Percentiles rank a stretch among this genome's conserved stretches.
Conservation (phyloP, 2,888 invertebrate species). For the Alloplasta piceator region DNA sequence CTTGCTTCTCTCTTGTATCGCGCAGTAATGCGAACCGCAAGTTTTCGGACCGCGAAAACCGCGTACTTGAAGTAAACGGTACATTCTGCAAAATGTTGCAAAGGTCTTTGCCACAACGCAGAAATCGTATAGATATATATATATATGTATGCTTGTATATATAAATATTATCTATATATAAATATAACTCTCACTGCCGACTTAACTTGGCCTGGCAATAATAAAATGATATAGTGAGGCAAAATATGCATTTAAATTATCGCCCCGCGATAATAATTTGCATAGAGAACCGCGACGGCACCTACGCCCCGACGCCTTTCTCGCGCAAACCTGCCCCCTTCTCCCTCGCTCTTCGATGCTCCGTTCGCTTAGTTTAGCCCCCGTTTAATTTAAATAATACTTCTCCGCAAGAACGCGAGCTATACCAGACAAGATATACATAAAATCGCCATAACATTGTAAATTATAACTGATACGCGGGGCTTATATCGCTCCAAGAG, state of each 20-base stretch:
- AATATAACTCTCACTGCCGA: conserved; percentile 55
- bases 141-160: conserved; percentile 15
- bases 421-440: conserved; percentile 81
- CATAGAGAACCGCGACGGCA: conserved; percentile 79
- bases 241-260: conserved; percentile 84
- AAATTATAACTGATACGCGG: conserved; percentile 83
- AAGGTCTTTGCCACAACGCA: conserved; percentile 34
- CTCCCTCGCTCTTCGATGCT: conserved; percentile 68
- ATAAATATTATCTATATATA: conserved; percentile 20
- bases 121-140: conserved; percentile 31
- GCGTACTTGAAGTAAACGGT: conserved; percentile 46
- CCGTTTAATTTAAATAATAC: conserved; percentile 84
- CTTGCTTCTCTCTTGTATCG: conserved; percentile 13
- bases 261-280: conserved; percentile 83
- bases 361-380: conserved; percentile 83
- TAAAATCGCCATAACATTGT: conserved; percentile 84
- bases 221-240: conserved; percentile 83
- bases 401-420: conserved; percentile 77
- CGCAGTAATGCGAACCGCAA: conserved; percentile 36
- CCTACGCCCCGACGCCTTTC: conserved; percentile 66
- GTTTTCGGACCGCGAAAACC: conserved; percentile 39
- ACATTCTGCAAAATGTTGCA: conserved; percentile 56
- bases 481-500: conserved; percentile 78
- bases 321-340: conserved; percentile 20
- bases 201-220: conserved; percentile 78